Percentiles rank a stretch among this genome's conserved stretches.
phyloP scores from a whole-genome alignment of 2,113 vertebrate genomes.

The Pangasianodon gigas region DNA sequence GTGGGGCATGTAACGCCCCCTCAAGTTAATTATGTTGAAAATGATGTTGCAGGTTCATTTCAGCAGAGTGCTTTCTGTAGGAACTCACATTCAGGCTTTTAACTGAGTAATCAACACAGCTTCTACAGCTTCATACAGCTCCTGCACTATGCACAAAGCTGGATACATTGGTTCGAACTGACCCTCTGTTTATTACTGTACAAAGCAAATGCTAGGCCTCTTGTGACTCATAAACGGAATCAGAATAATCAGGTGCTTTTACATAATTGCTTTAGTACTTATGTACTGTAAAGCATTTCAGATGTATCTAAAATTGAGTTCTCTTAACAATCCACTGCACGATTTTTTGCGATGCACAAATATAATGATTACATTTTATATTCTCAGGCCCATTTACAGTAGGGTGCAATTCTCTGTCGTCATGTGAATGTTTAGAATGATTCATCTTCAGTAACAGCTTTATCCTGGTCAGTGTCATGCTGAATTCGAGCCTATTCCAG shows the following conservation, averaged over 20 bases:
- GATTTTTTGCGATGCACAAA: slow-evolving; percentile 15
- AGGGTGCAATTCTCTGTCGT: background rate
- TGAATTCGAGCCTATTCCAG: background rate
- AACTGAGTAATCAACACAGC: slow-evolving; percentile 44
- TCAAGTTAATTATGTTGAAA: slow-evolving; percentile 50
- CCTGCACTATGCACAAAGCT: slow-evolving; percentile 3
- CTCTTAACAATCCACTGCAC: background rate
- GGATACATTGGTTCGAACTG: slow-evolving; percentile 3
- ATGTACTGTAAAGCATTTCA: background rate
- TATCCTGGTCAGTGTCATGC: background rate
- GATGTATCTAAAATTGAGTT: background rate
- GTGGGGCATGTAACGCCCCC: slow-evolving; percentile 63
- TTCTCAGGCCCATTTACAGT: background rate
- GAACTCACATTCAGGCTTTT: slow-evolving; percentile 39
- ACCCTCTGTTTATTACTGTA: slow-evolving; percentile 14
- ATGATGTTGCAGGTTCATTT: slow-evolving; percentile 21
- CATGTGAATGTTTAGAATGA: background rate
- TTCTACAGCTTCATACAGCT: slow-evolving; percentile 31
- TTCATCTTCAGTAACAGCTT: background rate
- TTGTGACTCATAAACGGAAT: slow-evolving; percentile 1
- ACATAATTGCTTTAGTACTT: background rate
- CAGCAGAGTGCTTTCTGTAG: slow-evolving; percentile 30
- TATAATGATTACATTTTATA: slow-evolving; percentile 32
- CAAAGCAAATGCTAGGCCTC: slow-evolving; percentile 3
- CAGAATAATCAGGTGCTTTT: background rate